Base-by-base conservation (phyloP, 2,113 vertebrate species). In the Corythoichthys intestinalis region DNA sequence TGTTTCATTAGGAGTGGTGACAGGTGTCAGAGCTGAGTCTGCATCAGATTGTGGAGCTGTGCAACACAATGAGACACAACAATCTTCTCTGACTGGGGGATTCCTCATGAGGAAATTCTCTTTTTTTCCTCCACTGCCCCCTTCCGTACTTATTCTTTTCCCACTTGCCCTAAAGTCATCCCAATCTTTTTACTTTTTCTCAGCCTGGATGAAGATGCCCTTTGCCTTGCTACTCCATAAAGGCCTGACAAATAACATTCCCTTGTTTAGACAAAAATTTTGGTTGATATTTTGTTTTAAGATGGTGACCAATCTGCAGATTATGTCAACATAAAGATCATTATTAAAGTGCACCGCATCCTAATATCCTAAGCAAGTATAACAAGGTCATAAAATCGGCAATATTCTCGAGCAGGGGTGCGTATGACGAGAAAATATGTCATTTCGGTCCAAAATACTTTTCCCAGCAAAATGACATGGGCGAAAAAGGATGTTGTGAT, bases 1-100 rank as follows among this genome's bases (percentile, higher is more conserved):
- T 58, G 74, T 84, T 87, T 87, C 84, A 84, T 87, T 85, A 86
- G 84, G 72, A 85, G 69, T 76, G 81, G 79, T 84, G 86, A 86
- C 84, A 83, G 84, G 76, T 85, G 84, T 86, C 80, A 71, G 67
- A 76, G 78, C 78, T 15, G 75, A 77, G 83, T 84, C 77, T 79
- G 78, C 78, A 87, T 88, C 84, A 88, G 83, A 88, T 84, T 83
- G 69, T 7, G 20, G 37, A 69, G 81, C 56, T 12, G 74, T 66
- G 78, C 72, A 35, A 78, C 83, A 88, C 84, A 86, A 84, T 82
- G 74, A 71, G 71, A 75, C 80, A 80, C 85, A 88, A 82, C 82
- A 80, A 80, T 86, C 74, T 71, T 73, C 77, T 76, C 20, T 9
- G 69, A 89, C 86, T 81, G 78, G 71, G 66, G 81, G 80, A 87